These are phyloP conservation scores for Tribolium castaneum DNA, from an alignment of 1,140 invertebrate species.

Conservation along the genomic window DNA sequence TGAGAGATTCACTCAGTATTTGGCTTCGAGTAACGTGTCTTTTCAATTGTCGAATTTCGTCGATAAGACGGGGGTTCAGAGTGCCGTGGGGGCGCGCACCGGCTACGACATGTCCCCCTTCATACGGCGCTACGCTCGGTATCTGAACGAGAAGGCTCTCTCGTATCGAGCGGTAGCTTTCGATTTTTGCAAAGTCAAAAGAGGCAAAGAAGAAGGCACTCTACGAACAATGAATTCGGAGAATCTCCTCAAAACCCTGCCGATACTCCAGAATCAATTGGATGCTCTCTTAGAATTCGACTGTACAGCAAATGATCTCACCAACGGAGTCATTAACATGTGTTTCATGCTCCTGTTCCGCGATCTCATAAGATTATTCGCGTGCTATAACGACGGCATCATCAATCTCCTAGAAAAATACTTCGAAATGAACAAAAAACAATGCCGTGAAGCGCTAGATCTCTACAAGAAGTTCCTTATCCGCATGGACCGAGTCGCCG, in stretches of 20 bases:
- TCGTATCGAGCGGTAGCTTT: conserved; percentile 98
- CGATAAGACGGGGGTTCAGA: conserved; percentile 96
- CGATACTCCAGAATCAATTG: conserved; percentile 94
- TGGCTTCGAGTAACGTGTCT: conserved; percentile 98
- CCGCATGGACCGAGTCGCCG: conserved; percentile 98
- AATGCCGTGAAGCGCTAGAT: conserved; percentile 96
- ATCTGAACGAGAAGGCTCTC: conserved; percentile 98
- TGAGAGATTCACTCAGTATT: conserved; percentile 99
- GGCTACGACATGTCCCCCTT: conserved; percentile 99
- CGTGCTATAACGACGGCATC: conserved; percentile 99
- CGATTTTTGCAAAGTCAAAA: conserved; percentile 99
- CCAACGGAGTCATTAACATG: conserved; percentile 98
- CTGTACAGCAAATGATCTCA: conserved; percentile 96
- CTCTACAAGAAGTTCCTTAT: conserved; percentile 99
- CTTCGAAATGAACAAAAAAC: conserved; percentile 99
- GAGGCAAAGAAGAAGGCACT: conserved; percentile 97
- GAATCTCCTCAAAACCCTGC: conserved; percentile 96
- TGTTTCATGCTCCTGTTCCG: conserved; percentile 99
- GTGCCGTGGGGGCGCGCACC: conserved; percentile 67
- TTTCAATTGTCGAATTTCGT: conserved; percentile 98
- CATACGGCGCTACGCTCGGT: conserved; percentile 98
- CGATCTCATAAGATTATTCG: conserved; percentile 98
- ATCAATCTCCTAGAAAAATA: conserved; percentile 99
- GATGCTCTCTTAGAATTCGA: conserved; percentile 98
- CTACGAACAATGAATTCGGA: conserved; percentile 97